Conservation (phyloP, 2,888 invertebrate species). For the Drosophila maculinotata region DNA sequence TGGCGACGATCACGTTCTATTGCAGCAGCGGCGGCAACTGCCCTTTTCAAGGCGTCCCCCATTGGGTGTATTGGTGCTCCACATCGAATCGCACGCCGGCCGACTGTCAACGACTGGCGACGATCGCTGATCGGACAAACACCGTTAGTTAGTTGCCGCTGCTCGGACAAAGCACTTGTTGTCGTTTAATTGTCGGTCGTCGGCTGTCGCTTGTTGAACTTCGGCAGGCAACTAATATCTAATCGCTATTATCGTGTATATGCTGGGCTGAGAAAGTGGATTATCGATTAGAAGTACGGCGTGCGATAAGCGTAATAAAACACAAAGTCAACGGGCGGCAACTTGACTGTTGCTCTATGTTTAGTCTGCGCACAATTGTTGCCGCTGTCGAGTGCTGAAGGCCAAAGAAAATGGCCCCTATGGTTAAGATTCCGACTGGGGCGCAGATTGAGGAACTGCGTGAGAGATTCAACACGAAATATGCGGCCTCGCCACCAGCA, state of each 20-base stretch:
- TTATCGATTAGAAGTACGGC: constrained; percentile 57
- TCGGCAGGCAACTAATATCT: constrained; percentile 49
- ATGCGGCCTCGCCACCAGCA: constrained; percentile 74
- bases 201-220: constrained; percentile 9
- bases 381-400: constrained; percentile 19
- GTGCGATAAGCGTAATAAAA: constrained; percentile 45
- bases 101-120: constrained; percentile 45
- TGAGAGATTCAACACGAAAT: constrained; percentile 79
- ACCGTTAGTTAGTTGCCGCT: constrained; percentile 64
- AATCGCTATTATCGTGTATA: constrained; percentile 46
- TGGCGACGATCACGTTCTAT: constrained; percentile 64
- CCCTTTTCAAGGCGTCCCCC: constrained; percentile 51
- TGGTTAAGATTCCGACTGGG: constrained; percentile 66
- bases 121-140: constrained; percentile 19
- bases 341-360: constrained; percentile 37
- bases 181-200: constrained; percentile 15
- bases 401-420: constrained; percentile 66
- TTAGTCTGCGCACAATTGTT: constrained; percentile 42
- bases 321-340: not conserved
- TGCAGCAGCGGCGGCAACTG: constrained; percentile 49
- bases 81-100: constrained; percentile 55
- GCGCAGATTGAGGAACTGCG: constrained; percentile 82
- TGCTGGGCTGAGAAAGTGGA: constrained; percentile 52
- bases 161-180: constrained; percentile 50
- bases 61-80: constrained; percentile 56